These are phyloP conservation scores for Synaphobranchus kaupii DNA, from an alignment of 2,797 vertebrate genomes.

Conservation along the genomic window DNA sequence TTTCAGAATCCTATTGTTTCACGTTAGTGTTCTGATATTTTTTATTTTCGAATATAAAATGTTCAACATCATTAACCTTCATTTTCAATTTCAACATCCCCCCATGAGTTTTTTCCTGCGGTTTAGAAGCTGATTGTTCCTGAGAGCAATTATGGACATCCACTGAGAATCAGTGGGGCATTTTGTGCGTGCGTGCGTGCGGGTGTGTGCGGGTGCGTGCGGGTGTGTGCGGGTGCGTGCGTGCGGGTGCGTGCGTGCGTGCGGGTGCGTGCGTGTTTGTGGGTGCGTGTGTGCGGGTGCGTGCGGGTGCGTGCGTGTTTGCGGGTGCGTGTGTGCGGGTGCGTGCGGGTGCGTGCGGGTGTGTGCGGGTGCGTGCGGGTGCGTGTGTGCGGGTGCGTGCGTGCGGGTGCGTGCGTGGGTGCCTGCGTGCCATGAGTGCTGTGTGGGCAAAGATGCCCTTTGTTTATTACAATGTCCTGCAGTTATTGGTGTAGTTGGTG, in stretches of 20 bases:
- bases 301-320: neutral
- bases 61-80: conserved; percentile 17
- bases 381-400: neutral
- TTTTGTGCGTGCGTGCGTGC: neutral
- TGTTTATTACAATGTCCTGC: too few relatives aligned
- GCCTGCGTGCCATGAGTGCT: too few relatives aligned
- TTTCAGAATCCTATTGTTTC: neutral
- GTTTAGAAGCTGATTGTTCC: conserved; percentile 3
- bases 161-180: neutral
- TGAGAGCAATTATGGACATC: neutral
- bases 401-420: neutral
- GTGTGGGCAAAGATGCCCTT: neutral
- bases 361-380: neutral
- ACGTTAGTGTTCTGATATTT: neutral
- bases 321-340: neutral
- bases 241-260: neutral
- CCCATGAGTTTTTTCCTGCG: neutral
- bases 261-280: neutral
- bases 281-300: neutral
- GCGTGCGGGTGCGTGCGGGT: neutral
- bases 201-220: neutral
- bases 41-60: conserved; percentile 7
- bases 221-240: neutral
- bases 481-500: too few relatives aligned
- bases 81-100: neutral